Percentiles rank a stretch among this genome's conserved stretches.
Evolutionary conservation across 2,113 vertebrate genomes (phyloP).

Genomic region (Ginglymostoma cirratum): DNA sequence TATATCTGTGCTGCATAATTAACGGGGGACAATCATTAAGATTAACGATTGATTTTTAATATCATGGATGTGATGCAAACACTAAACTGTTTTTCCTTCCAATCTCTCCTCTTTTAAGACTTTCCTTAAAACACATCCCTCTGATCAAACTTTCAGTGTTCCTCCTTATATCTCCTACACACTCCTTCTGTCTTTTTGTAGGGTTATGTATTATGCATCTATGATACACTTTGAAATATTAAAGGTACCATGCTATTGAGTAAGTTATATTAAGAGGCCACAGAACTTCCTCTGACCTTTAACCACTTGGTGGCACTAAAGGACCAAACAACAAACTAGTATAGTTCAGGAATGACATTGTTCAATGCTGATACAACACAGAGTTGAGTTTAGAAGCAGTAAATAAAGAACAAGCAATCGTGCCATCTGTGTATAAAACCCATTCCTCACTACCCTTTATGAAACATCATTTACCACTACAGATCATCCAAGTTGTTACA

Average conservation of each 20-base stretch:
- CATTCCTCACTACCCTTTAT: neutral
- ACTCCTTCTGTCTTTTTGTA: neutral
- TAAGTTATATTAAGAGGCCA: neutral
- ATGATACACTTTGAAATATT: neutral
- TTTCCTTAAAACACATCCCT: neutral
- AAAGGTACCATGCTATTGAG: neutral
- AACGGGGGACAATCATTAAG: neutral
- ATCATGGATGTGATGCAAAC: neutral
- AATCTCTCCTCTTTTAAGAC: neutral
- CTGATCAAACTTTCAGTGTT: neutral
- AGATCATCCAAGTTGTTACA: too few species aligned
- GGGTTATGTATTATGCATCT: neutral
- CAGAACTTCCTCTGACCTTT: neutral
- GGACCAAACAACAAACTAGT: neutral
- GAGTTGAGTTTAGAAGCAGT: neutral
- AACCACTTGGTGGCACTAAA: slow-evolving; percentile 24
- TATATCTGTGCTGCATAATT: neutral
- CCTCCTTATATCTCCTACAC: neutral
- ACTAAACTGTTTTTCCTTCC: neutral
- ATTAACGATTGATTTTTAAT: neutral
- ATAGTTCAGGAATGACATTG: too few species aligned
- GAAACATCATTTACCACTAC: neutral
- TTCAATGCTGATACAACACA: too few species aligned
- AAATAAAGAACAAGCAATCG: neutral
- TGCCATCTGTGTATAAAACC: neutral